Evolutionary conservation across 2,113 vertebrate species (phyloP).

Genomic region (Microcebus tavaratra): DNA sequence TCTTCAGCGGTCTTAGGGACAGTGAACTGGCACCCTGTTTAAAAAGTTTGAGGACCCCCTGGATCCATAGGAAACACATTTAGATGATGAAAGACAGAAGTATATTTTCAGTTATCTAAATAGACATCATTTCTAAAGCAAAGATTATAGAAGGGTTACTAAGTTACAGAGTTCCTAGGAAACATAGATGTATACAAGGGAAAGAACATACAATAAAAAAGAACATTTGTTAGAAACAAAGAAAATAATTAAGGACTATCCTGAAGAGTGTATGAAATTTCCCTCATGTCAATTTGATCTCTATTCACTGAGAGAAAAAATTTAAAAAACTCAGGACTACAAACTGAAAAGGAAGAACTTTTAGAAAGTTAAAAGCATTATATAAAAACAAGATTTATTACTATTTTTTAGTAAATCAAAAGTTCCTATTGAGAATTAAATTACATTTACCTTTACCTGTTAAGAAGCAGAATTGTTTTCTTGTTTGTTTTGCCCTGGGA

Average conservation of each 20-base stretch:
- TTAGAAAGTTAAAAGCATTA: conserved; percentile 1
- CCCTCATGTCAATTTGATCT: not conserved
- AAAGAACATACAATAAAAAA: conserved; percentile 28
- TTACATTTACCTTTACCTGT: not conserved
- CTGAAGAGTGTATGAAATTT: conserved; percentile 43
- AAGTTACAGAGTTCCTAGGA: conserved; percentile 14
- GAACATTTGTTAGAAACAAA: not conserved
- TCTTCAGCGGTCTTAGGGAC: too few relatives aligned
- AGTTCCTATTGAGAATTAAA: not conserved
- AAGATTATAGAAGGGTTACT: conserved; percentile 20
- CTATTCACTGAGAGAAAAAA: not conserved
- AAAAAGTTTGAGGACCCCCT: too few relatives aligned
- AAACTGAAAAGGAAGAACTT: conserved; percentile 7
- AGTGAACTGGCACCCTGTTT: too few relatives aligned
- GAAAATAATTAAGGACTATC: not conserved
- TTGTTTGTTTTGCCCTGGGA: conserved; percentile 30
- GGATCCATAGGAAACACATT: not conserved
- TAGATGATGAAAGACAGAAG: conserved; percentile 4
- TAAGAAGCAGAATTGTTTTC: conserved; percentile 9
- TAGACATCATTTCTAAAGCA: conserved; percentile 35
- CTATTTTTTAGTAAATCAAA: conserved; percentile 22
- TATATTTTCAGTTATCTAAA: conserved; percentile 2
- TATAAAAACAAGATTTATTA: not conserved
- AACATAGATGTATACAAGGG: not conserved
- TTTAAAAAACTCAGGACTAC: not conserved